phyloP scores from a whole-genome alignment of 2,888 invertebrate species.

The Leucophora obtusa region DNA sequence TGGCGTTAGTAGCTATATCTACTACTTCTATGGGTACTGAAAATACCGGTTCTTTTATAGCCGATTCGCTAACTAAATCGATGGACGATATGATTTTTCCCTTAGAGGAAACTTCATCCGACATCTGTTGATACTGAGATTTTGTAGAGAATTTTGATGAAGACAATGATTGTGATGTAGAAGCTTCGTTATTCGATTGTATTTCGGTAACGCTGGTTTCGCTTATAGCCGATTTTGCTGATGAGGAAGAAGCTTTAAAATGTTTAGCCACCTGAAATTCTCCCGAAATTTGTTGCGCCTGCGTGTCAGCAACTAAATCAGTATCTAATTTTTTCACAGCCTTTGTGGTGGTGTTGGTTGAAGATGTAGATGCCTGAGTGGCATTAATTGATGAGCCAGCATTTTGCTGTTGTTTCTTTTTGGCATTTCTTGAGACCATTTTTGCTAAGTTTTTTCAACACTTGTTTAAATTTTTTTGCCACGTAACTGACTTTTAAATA shows the following conservation, averaged over 20 bases:
- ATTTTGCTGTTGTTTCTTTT: slow-evolving; percentile 66
- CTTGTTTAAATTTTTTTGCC: slow-evolving; percentile 23
- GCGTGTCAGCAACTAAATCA: neutral
- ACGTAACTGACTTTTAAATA: slow-evolving; percentile 26
- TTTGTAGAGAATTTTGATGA: slow-evolving; percentile 45
- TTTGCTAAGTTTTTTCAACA: slow-evolving; percentile 49
- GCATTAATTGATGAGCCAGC: slow-evolving; percentile 38
- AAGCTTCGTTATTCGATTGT: slow-evolving; percentile 45
- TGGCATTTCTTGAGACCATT: slow-evolving; percentile 74
- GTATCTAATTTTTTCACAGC: slow-evolving; percentile 39
- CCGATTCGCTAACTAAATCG: slow-evolving; percentile 73
- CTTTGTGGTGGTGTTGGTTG: slow-evolving; percentile 33
- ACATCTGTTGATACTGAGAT: slow-evolving; percentile 64
- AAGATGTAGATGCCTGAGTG: neutral
- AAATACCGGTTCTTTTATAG: slow-evolving; percentile 73
- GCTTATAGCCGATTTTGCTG: slow-evolving; percentile 42
- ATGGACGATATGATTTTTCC: slow-evolving; percentile 73
- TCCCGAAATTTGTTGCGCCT: slow-evolving; percentile 25
- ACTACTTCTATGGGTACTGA: slow-evolving; percentile 75
- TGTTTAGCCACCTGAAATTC: slow-evolving; percentile 43
- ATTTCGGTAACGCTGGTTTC: slow-evolving; percentile 52
- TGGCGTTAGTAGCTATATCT: slow-evolving; percentile 67
- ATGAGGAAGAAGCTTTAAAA: slow-evolving; percentile 44
- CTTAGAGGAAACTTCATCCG: slow-evolving; percentile 68
- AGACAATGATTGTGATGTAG: slow-evolving; percentile 24